A percentile compares a stretch with the other conserved stretches of the same genome.
Conservation (phyloP, 2,797 vertebrate species). For the Eidolon dupreanum region DNA sequence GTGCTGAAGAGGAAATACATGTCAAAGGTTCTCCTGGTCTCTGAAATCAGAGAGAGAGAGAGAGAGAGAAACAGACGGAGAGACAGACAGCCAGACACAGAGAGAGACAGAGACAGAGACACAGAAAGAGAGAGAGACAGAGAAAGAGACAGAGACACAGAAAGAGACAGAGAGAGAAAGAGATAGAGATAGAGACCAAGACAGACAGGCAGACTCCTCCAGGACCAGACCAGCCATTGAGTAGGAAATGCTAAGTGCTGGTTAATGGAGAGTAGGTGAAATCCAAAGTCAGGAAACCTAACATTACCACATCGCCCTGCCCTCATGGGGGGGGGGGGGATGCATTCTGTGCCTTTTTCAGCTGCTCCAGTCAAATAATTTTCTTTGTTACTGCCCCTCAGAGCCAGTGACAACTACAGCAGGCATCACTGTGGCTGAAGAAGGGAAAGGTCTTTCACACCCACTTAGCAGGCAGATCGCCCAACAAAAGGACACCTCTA, state of each 20-base stretch:
- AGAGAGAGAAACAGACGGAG: fast-evolving
- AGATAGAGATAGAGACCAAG: not conserved
- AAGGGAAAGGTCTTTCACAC: conserved; percentile 73
- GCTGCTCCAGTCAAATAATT: not conserved
- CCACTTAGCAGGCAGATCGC: conserved; percentile 61
- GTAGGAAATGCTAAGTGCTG: not conserved
- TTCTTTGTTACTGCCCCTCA: conserved; percentile 43
- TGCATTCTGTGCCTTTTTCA: not conserved
- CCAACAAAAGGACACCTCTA: conserved; percentile 53
- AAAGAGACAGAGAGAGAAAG: not conserved
- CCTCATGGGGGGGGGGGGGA: not conserved
- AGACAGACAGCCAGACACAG: not conserved
- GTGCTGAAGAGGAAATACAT: not conserved
- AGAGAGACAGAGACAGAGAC: not conserved
- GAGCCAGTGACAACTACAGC: conserved; percentile 18
- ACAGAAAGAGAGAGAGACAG: too few species aligned
- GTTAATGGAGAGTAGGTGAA: not conserved
- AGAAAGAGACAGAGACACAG: too few species aligned
- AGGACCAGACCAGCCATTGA: not conserved
- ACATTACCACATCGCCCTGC: not conserved
- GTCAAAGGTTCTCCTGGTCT: not conserved
- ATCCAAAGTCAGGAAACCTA: not conserved
- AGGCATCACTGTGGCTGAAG: conserved; percentile 21
- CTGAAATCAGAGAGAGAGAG: not conserved
- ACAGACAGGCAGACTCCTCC: not conserved